These are phyloP conservation scores for Lasioglossum vierecki DNA, from an alignment of 2,888 invertebrate genomes.

Conservation along the genomic window DNA sequence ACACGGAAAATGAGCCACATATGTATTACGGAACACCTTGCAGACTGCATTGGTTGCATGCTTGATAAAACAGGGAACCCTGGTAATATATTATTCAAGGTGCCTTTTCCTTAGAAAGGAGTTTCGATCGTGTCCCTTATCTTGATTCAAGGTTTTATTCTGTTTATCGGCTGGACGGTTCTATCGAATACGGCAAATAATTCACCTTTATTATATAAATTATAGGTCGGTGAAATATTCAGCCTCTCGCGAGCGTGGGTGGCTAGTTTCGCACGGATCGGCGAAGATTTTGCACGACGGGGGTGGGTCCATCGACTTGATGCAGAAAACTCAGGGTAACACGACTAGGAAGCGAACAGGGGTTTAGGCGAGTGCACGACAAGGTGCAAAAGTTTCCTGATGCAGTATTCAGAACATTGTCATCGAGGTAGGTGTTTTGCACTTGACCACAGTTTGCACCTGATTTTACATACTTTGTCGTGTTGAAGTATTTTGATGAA, in stretches of 20 bases:
- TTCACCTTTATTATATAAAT: slow-evolving; percentile 23
- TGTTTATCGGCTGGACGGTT: slow-evolving; percentile 25
- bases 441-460: background rate
- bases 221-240: slow-evolving; percentile 8
- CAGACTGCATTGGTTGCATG: slow-evolving; percentile 35
- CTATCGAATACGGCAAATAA: background rate
- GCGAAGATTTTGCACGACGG: slow-evolving; percentile 32
- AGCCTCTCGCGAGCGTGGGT: background rate
- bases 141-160: slow-evolving; percentile 13
- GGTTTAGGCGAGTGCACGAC: slow-evolving; percentile 55
- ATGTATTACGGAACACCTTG: background rate
- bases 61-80: slow-evolving; percentile 35
- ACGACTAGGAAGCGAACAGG: slow-evolving; percentile 47
- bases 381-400: slow-evolving; percentile 62
- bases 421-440: slow-evolving; percentile 15
- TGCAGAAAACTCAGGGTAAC: slow-evolving; percentile 41
- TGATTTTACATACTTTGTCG: background rate
- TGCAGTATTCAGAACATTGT: slow-evolving; percentile 59
- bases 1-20: background rate
- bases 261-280: background rate
- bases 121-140: slow-evolving; percentile 35
- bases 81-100: slow-evolving; percentile 32
- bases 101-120: slow-evolving; percentile 30
- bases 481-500: slow-evolving; percentile 22
- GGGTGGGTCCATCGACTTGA: slow-evolving; percentile 41